phyloP scores from a whole-genome alignment of 2,888 invertebrate species.

The Epistrophe grossulariae region DNA sequence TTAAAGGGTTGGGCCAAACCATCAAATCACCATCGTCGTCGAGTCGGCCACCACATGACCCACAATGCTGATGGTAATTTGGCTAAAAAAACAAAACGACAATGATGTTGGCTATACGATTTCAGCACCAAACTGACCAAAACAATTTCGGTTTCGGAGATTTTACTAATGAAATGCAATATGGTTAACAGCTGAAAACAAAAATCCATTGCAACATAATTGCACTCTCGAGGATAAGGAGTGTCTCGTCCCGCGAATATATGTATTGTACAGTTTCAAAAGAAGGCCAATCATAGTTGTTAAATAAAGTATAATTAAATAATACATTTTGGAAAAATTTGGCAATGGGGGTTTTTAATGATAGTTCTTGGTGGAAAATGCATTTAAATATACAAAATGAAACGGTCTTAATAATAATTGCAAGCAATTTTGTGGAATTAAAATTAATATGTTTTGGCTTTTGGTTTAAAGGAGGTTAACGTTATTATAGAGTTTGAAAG shows the following conservation, averaged over 20 bases:
- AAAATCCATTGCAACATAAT: slow-evolving; percentile 46
- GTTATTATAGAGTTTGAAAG: not conserved
- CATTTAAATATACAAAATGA: not conserved
- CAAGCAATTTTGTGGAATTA: slow-evolving; percentile 6
- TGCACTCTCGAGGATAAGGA: slow-evolving; percentile 58
- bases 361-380: slow-evolving; percentile 14
- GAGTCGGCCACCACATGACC: slow-evolving; percentile 36
- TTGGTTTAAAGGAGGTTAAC: not conserved
- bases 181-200: slow-evolving; percentile 13
- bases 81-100: not conserved
- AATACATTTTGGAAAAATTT: slow-evolving; percentile 3
- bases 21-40: not conserved
- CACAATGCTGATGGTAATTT: not conserved
- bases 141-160: slow-evolving; percentile 28
- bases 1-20: slow-evolving; percentile 54
- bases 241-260: slow-evolving; percentile 44
- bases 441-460: not conserved
- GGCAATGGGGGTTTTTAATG: slow-evolving; percentile 2
- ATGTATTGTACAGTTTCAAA: not conserved
- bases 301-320: slow-evolving; percentile 18
- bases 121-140: slow-evolving; percentile 9
- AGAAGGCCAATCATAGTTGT: slow-evolving; percentile 34
- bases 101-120: not conserved
- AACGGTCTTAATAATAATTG: slow-evolving; percentile 9
- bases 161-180: slow-evolving; percentile 51